Percentiles rank a stretch among this genome's conserved stretches.
Evolutionary conservation across 2,797 vertebrate species (phyloP).

Genomic region (Fundulus diaphanus): DNA sequence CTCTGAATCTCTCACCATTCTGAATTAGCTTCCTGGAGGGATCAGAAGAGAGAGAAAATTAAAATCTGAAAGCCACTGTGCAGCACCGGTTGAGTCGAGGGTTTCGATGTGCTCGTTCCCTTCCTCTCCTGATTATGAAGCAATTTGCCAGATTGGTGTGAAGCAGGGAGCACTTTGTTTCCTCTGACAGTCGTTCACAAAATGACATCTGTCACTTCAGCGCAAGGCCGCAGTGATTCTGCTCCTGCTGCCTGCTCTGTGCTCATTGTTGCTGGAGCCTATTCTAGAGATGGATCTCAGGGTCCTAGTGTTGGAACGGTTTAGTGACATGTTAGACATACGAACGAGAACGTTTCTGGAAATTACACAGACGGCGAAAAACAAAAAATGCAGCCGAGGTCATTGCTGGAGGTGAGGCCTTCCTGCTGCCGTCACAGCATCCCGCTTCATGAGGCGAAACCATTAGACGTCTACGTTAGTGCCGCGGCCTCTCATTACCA

Average conservation of each 20-base stretch:
- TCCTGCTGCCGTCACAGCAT: constrained; percentile 41
- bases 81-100: not conserved
- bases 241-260: not conserved
- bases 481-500: constrained; percentile 58
- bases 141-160: constrained; percentile 2
- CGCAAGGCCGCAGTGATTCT: constrained; percentile 26
- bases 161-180: not conserved
- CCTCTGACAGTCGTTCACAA: constrained; percentile 6
- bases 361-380: constrained; percentile 2
- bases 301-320: not conserved
- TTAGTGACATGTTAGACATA: not conserved
- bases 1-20: accelerated
- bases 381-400: constrained; percentile 3
- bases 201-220: constrained; percentile 24
- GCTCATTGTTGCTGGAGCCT: constrained; percentile 1
- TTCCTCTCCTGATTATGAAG: constrained; percentile 20
- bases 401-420: constrained; percentile 31
- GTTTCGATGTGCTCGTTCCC: constrained; percentile 3
- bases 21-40: constrained; percentile 1
- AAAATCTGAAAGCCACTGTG: not conserved
- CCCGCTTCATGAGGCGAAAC: constrained; percentile 37
- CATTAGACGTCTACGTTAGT: constrained; percentile 37
- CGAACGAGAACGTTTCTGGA: not conserved
- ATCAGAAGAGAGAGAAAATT: constrained; percentile 14
- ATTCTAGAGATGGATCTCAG: not conserved